Conservation (phyloP, 2,113 vertebrate species). For the Columba janthina region DNA sequence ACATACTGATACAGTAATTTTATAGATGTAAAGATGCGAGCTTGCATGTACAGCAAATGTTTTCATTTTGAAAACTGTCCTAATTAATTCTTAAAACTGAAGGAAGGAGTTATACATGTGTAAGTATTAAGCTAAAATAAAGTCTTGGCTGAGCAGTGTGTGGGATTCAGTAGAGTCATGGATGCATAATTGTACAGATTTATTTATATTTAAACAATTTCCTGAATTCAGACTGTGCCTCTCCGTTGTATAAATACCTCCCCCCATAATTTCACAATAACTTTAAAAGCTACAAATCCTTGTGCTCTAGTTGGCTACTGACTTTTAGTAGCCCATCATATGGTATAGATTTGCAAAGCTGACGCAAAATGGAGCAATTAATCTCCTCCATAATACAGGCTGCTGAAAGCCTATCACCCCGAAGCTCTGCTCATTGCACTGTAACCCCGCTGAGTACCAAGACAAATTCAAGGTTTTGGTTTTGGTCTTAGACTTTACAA, state of each 20-base stretch:
- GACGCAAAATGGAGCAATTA: conserved; percentile 61
- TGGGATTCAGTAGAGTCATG: neutral
- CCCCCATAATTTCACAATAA: neutral
- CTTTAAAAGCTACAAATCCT: neutral
- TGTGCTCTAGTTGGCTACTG: conserved; percentile 9
- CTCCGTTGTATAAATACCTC: conserved; percentile 8
- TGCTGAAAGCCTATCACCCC: conserved; percentile 58
- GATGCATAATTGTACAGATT: conserved; percentile 19
- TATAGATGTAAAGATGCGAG: neutral
- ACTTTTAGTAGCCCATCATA: conserved; percentile 61
- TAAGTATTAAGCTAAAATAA: conserved; percentile 30
- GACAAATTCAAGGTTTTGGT: conserved; percentile 56
- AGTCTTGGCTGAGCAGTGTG: neutral
- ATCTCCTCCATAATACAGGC: conserved; percentile 33
- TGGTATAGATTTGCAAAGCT: conserved; percentile 64
- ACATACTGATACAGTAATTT: neutral
- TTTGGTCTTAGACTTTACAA: conserved; percentile 60
- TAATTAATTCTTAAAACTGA: neutral
- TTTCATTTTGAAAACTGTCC: neutral
- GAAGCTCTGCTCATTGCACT: conserved; percentile 44
- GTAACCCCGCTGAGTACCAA: conserved; percentile 42
- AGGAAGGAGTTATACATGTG: neutral
- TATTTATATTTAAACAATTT: conserved; percentile 40
- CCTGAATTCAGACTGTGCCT: conserved; percentile 17
- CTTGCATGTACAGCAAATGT: neutral